phyloP scores from a whole-genome alignment of 2,797 vertebrate genomes.

The Xerus rutilus region DNA sequence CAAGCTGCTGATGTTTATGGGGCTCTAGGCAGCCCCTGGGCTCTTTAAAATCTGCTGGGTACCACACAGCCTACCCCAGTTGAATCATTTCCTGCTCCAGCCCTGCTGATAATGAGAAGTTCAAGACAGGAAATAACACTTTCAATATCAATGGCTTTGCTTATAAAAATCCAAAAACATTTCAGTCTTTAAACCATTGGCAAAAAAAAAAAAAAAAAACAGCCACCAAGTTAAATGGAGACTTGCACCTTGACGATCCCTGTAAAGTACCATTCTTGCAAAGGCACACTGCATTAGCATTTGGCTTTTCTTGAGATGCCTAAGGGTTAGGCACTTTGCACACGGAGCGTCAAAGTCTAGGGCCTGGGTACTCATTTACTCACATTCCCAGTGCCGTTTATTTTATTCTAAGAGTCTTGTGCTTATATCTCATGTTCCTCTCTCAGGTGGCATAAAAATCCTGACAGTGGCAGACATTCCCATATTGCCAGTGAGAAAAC shows the following conservation, averaged over 20 bases:
- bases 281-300: not conserved
- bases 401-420: not conserved
- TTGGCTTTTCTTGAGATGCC: not conserved
- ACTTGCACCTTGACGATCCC: not conserved
- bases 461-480: slow-evolving; percentile 47
- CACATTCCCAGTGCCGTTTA: not conserved
- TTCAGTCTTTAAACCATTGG: not conserved
- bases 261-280: not conserved
- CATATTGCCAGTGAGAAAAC: slow-evolving; percentile 51
- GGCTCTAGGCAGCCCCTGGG: slow-evolving; percentile 82
- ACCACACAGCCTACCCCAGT: slow-evolving; percentile 74
- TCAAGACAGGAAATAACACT: slow-evolving; percentile 76
- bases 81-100: slow-evolving; percentile 80
- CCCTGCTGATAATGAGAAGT: slow-evolving; percentile 81
- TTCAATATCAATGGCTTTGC: slow-evolving; percentile 71
- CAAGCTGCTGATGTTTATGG: slow-evolving; percentile 86
- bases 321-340: not conserved
- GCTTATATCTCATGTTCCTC: not conserved
- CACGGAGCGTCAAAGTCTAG: not conserved
- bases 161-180: slow-evolving; percentile 64
- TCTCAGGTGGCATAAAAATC: slow-evolving; percentile 44
- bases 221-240: not conserved
- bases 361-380: not conserved
- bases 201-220: not conserved
- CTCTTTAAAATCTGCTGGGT: slow-evolving; percentile 84